Percentiles rank a stretch among this genome's conserved stretches.
phyloP scores from a whole-genome alignment of 2,888 invertebrate genomes.

The Pheosia tremula region DNA sequence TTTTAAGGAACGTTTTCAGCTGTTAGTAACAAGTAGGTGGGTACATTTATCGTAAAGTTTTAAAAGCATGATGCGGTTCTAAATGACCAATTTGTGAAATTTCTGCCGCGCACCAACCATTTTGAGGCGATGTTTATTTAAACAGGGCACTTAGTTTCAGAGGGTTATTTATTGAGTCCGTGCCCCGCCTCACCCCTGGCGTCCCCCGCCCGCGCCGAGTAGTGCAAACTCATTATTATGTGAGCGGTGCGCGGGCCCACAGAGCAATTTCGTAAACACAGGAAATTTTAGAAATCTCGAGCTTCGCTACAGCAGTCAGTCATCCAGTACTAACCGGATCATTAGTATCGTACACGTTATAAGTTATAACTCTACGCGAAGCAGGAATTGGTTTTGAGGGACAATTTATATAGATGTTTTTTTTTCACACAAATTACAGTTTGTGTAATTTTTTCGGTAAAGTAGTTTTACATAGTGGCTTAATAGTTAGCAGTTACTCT shows the following conservation, averaged over 20 bases:
- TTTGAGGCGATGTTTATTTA: conserved; percentile 9
- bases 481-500: too few species aligned
- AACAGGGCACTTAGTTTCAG: conserved; percentile 8
- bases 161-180: conserved; percentile 10
- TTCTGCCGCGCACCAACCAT: conserved; percentile 1
- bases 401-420: too few species aligned
- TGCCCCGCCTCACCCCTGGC: not conserved
- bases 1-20: not conserved
- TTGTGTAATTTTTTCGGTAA: too few species aligned
- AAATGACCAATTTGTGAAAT: conserved; percentile 8
- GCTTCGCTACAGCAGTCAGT: not conserved
- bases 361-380: too few species aligned
- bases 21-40: not conserved
- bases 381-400: too few species aligned
- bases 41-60: not conserved
- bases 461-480: too few species aligned
- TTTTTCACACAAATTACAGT: too few species aligned
- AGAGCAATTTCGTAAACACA: not conserved
- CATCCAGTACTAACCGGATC: not conserved
- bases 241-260: not conserved
- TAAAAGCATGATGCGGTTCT: not conserved
- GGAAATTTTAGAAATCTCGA: not conserved
- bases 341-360: not conserved
- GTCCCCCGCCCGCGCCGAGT: not conserved
- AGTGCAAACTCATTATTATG: conserved; percentile 4